These are phyloP conservation scores for Nomada flava DNA, from an alignment of 2,888 invertebrate genomes.

Conservation along the genomic window DNA sequence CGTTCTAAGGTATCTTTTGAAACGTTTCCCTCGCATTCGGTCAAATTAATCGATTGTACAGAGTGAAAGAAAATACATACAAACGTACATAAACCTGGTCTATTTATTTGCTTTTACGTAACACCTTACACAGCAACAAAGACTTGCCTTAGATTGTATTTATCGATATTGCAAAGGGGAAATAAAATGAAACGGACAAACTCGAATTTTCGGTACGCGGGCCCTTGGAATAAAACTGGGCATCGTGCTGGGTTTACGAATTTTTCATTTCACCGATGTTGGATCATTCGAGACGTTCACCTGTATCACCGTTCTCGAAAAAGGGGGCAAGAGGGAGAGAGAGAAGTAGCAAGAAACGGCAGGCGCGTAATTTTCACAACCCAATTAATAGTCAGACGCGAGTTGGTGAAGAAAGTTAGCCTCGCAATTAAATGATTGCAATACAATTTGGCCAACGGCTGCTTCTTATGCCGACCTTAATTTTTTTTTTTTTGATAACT, in stretches of 20 bases:
- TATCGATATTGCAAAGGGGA: slow-evolving; percentile 32
- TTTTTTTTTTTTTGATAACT: slow-evolving; percentile 27
- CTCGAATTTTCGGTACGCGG: neutral
- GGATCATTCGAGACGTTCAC: neutral
- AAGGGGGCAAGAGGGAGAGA: neutral
- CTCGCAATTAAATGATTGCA: slow-evolving; percentile 8
- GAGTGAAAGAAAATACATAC: slow-evolving; percentile 37
- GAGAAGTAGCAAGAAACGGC: slow-evolving; percentile 1
- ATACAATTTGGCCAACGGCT: slow-evolving; percentile 19
- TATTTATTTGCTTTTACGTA: slow-evolving; percentile 63
- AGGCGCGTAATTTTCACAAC: slow-evolving; percentile 57
- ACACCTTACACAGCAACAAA: slow-evolving; percentile 68
- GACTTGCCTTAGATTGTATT: slow-evolving; percentile 43
- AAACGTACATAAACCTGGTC: slow-evolving; percentile 51
- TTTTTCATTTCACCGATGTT: neutral
- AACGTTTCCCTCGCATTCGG: neutral
- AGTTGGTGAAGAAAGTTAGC: slow-evolving; percentile 11
- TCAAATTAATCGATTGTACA: neutral
- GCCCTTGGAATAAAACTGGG: neutral
- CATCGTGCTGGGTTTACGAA: neutral
- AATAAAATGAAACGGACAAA: slow-evolving; percentile 2
- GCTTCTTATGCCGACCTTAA: slow-evolving; percentile 20
- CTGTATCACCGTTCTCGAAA: neutral
- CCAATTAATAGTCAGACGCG: slow-evolving; percentile 28
- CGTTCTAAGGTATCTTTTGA: neutral